Base-by-base conservation (phyloP, 2,888 invertebrate genomes). In the Leptinotarsa peninsularis region DNA sequence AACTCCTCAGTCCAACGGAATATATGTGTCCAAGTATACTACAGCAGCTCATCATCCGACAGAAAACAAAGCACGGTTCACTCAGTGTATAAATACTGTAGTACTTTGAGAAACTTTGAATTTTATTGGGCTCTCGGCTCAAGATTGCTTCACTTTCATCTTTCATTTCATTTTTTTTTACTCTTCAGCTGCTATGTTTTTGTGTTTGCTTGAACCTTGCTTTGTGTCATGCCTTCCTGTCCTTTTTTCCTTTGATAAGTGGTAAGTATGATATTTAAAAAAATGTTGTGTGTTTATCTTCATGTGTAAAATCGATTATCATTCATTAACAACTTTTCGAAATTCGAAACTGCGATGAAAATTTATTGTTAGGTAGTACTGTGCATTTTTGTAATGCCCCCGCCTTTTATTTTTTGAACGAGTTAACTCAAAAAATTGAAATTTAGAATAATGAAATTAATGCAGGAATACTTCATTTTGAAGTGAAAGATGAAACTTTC, bases 41-140 rank as follows among this genome's bases (percentile, higher is more conserved):
- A 67, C 75, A 70, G 67, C 23, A 76, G 75, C 74, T 71, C 66
- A 68, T 74, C 72, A 49, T 52, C 71, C 71, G 75, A 76, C 70
- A 71, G 68, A 78, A 79, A 80, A 82, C 86, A 88, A 88, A 89
- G 89, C 89, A 89, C 86, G 89, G 89, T 89, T 89, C 89, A 87
- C 83, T 75, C 54, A 63, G 52, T 68, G 72, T 66, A 71, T 33
- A 43, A 43, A 43, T 68, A 50, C 52, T 68, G 21, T 67, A 67
- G 67, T 67, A 83, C 82, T 63, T 49, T 72, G 54, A 27, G 60
- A 67, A 43, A 68, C 63, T 70, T 58, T 74, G n/a, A 54, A 75
- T 83, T 82, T 86, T 88, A 88, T 89, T 89, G 89, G 89, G 89
- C 88, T 87, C 88, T 88, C 87, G 83, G 85, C 86, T 87, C 86